Percentiles rank a stretch among this genome's conserved stretches.
Evolutionary conservation across 2,113 vertebrate genomes (phyloP).

Genomic region (Pseudorectes ferrugineus): DNA sequence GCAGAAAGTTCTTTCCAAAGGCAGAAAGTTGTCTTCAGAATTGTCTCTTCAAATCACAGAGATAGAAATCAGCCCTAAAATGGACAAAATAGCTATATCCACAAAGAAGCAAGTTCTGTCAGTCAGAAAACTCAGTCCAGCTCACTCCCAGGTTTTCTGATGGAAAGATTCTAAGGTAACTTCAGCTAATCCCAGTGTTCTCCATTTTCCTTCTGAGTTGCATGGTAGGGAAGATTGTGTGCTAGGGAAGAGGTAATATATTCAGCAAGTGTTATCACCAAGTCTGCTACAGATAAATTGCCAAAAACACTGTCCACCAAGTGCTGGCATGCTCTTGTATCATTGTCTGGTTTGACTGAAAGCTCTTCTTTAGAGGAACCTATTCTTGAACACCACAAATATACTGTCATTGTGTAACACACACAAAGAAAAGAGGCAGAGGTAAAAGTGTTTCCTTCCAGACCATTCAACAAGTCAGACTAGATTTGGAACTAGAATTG

Average conservation of each 20-base stretch:
- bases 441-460: not conserved
- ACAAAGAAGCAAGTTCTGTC: not conserved
- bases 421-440: not conserved
- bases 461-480: not conserved
- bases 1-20: not conserved
- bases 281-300: not conserved
- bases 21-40: not conserved
- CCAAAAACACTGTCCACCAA: not conserved
- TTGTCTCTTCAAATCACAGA: not conserved
- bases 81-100: not conserved
- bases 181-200: not conserved
- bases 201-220: not conserved
- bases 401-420: not conserved
- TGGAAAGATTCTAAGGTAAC: not conserved
- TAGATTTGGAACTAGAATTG: not conserved
- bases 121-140: not conserved
- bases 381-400: not conserved
- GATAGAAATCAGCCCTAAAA: not conserved
- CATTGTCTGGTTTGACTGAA: not conserved
- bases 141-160: not conserved
- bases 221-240: not conserved
- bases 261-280: not conserved
- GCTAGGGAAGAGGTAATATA: not conserved
- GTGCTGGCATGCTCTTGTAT: not conserved
- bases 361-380: not conserved